Base-by-base conservation (phyloP, 2,888 invertebrate genomes). In the Bugulina stolonifera region DNA sequence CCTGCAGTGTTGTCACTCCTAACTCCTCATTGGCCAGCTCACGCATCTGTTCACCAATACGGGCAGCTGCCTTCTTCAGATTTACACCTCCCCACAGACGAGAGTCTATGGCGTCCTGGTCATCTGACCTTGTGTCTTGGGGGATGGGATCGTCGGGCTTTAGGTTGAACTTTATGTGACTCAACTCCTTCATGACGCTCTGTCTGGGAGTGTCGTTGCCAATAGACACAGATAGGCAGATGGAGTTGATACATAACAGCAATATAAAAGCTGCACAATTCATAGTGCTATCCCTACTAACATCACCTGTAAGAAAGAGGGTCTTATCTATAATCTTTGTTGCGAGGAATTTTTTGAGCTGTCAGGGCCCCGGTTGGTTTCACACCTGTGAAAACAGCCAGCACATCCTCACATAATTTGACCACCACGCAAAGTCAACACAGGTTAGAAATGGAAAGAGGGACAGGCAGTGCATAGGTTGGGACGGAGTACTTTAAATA, bases 1-100 rank as follows among this genome's bases (percentile, higher is more conserved):
- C 85, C 83, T 86, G 85, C 83, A 86, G 82, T 5, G 77, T 78
- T 22, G 82, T 81, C 34, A 84, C 81, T 73, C 84, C 84, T 69
- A 86, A 77, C 78, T 86, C 85, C 74, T 85, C 82, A 78, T 84
- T 84, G 73, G 80, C 81, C 1, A 85, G 75, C 76, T 78, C 78
- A 55, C 83, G 75, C 0, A 86, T 74, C 73, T 80, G 79, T 18
- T 79, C 78, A 2, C 82, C 81, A 34, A 86, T 74, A 73, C 78
- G 79, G 69, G 78, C 77, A 0, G 81, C 81, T 73, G 81, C 82
- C 54, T 79, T 77, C 69, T 78, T 75, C 54, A 82, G 79, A 35
- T 76, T 73, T 64, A 82, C 78, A 34, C 82, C 83, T 43, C 81
- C 81, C 57, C 82, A 77, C 73, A 79, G 75, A 69, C 75, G 77